Evolutionary conservation across 2,888 invertebrate species (phyloP), one percentile per base, ranked within the genome.

Genomic region (Clivina fossor): DNA sequence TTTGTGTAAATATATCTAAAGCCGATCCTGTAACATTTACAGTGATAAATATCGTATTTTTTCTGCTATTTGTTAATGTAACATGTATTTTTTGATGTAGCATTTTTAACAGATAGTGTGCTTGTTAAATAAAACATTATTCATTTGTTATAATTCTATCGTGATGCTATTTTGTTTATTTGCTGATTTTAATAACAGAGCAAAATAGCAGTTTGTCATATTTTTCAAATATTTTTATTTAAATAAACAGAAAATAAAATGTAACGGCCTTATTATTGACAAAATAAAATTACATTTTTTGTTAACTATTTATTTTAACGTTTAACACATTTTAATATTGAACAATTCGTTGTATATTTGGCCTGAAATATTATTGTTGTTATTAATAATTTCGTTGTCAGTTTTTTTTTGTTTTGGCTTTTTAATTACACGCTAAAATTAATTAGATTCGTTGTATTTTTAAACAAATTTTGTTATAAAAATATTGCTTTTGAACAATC

Each of bases 401-500:
- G 33, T 24, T 2, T 38, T 49, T 35, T 48, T 22, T 49, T 18
- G 40, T 50, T 40, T 13, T 22, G 11, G 24, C 9, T 33, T 35
- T 22, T 19, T 41, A 32, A 11, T 38, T 35, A 41, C 30, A 38
- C 35, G 3, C 35, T 49, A 49, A 33, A 38, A 38, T 38, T 24
- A 4, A 32, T 32, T 49, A 11, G 26, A 13, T 47, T 50, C 50
- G 50, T 50, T 50, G 41, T 50, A 33, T 33, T 50, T 41, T 26
- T 33, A 19, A 15, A 19, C 20, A 19, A 41, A 50, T 28, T 38
- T 41, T 37, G 20, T 15, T 41, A 50, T 28, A 50, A 50, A 50
- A 50, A 41, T 49, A 49, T 50, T 55, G 55, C 55, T 55, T 54
- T 46, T 43, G 28, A 32, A 40, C 20, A 33, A 46, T 54, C 35